phyloP scores from a whole-genome alignment of 2,888 invertebrate genomes.

The Phyllotreta striolata region DNA sequence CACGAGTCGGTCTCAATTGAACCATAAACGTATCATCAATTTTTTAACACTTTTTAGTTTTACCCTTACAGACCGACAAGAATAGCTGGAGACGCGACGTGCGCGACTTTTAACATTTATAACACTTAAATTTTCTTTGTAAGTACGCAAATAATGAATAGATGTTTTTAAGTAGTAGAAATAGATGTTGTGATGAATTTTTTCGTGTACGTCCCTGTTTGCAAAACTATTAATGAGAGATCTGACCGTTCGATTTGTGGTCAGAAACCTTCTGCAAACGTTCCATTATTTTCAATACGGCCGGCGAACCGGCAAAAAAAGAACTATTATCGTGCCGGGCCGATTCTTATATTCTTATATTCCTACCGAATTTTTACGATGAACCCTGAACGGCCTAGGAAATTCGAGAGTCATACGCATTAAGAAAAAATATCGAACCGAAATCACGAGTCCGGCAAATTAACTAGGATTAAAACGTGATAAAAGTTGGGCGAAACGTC shows the following conservation, averaged over 20 bases:
- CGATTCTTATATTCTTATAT: constrained; percentile 36
- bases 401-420: constrained; percentile 39
- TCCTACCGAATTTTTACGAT: constrained; percentile 38
- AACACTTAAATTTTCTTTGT: no score
- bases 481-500: constrained; percentile 30
- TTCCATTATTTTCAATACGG: constrained; percentile 34
- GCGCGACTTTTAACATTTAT: no score
- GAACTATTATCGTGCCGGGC: constrained; percentile 35
- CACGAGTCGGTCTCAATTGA: constrained; percentile 40
- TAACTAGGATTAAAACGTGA: constrained; percentile 41
- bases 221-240: constrained; percentile 33
- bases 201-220: constrained; percentile 12
- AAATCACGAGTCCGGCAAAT: constrained; percentile 40
- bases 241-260: constrained; percentile 36
- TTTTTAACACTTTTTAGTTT: no score
- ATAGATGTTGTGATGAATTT: no score
- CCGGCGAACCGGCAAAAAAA: constrained; percentile 4
- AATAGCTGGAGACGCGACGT: no score
- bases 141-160: no score
- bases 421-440: constrained; percentile 36
- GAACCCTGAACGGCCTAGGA: constrained; percentile 35
- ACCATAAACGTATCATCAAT: constrained; percentile 21
- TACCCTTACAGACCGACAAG: no score
- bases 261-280: constrained; percentile 37
- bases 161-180: neutral